Evolutionary conservation across 2,888 invertebrate species (phyloP).

Genomic region (Ptilodon capucinus): DNA sequence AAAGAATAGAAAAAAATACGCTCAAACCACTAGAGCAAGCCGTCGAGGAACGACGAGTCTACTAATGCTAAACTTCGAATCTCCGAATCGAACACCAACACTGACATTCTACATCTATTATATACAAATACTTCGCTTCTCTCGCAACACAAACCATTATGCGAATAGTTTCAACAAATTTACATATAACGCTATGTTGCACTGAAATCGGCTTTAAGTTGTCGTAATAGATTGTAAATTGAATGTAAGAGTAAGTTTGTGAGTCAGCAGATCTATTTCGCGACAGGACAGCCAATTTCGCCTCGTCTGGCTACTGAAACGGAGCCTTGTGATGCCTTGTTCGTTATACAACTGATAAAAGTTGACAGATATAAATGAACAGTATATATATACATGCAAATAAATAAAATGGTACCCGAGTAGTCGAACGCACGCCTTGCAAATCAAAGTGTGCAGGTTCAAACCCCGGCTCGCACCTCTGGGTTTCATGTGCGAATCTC

Average conservation of each 20-base stretch:
- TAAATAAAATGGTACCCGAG: too few relatives aligned
- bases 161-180: conserved; percentile 33
- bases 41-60: too few relatives aligned
- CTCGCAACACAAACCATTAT: conserved; percentile 46
- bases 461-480: too few relatives aligned
- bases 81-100: conserved; percentile 1
- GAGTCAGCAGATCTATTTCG: conserved; percentile 56
- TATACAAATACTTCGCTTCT: conserved; percentile 29
- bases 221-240: conserved; percentile 15
- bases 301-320: conserved; percentile 44
- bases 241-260: conserved; percentile 18
- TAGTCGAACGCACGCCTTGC: too few relatives aligned
- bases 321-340: conserved; percentile 28
- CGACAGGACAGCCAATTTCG: conserved; percentile 64
- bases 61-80: too few relatives aligned
- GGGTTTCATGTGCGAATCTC: too few relatives aligned
- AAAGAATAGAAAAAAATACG: too few relatives aligned
- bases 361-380: conserved; percentile 20
- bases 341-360: conserved; percentile 8
- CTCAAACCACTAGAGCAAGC: too few relatives aligned
- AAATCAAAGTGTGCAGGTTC: too few relatives aligned
- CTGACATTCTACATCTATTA: conserved; percentile 32
- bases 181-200: conserved; percentile 8
- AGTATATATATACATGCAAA: too few relatives aligned
- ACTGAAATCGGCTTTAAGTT: conserved; percentile 21